These are phyloP conservation scores for Luidia sarsii DNA, from an alignment of 53 echinoderm and acorn worm species.

Conservation along the genomic window DNA sequence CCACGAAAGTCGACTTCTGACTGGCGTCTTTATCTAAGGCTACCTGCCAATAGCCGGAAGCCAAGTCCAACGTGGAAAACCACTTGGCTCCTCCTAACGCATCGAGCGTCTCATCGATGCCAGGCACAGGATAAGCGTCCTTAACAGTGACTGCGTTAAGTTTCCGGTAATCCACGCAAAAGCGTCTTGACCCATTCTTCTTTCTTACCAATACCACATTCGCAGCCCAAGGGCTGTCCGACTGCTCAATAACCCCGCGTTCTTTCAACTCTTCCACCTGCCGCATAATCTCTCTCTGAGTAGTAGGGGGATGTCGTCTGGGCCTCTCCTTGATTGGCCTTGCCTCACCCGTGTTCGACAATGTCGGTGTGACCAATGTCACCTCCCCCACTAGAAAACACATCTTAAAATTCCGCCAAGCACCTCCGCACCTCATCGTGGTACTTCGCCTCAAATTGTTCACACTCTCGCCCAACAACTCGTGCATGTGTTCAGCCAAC, in stretches of 20 bases:
- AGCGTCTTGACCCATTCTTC: conserved; percentile 62
- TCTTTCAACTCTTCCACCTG: conserved; percentile 30
- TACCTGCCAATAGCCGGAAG: no score
- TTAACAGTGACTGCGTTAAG: conserved; percentile 62
- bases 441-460: conserved; percentile 30
- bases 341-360: conserved; percentile 43
- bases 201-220: conserved; percentile 49
- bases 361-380: no score
- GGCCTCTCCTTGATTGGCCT: conserved; percentile 45
- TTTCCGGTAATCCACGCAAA: conserved; percentile 61
- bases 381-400: no score
- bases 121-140: conserved; percentile 62
- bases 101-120: no score
- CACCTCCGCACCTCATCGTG: no score
- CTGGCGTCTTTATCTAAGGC: no score
- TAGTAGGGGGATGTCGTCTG: neutral
- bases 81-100: no score
- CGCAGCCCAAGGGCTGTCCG: conserved; percentile 65
- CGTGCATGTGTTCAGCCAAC: no score
- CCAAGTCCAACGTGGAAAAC: no score
- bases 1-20: no score
- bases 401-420: no score
- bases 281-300: conserved; percentile 41
- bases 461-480: conserved; percentile 41
- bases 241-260: conserved; percentile 51